A percentile compares a stretch with the other conserved stretches of the same genome.
phyloP scores from a whole-genome alignment of 2,113 vertebrate species.

The Paradoxurus hermaphroditus region DNA sequence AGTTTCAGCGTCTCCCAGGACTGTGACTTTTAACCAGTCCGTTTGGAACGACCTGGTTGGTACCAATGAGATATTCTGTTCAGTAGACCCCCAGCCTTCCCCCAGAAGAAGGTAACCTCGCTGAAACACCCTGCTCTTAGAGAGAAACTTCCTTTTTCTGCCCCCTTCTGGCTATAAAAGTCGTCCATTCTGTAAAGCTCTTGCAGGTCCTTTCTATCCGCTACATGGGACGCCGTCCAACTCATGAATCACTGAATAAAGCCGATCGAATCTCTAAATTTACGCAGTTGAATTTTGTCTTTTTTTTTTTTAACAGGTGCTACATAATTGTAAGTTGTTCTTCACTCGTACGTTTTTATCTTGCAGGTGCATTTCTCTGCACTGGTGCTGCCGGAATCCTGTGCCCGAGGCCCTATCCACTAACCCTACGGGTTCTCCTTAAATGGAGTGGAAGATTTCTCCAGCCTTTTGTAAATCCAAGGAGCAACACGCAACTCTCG shows the following conservation, averaged over 20 bases:
- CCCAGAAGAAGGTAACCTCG: neutral
- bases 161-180: neutral
- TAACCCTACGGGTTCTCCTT: neutral
- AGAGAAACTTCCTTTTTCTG: neutral
- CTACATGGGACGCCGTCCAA: neutral
- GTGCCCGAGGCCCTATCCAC: neutral
- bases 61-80: neutral
- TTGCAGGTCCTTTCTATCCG: neutral
- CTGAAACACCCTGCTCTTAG: neutral
- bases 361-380: neutral
- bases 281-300: neutral
- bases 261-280: neutral
- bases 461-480: neutral
- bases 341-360: neutral
- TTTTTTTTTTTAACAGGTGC: neutral
- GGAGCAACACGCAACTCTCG: neutral
- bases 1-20: neutral
- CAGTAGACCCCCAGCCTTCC: neutral
- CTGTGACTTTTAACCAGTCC: neutral
- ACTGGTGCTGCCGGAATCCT: neutral
- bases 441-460: slow-evolving; percentile 8
- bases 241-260: neutral
- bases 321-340: neutral
- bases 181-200: neutral
- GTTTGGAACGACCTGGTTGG: neutral